Conservation (phyloP, 2,888 invertebrate genomes). For the Archips xylosteana region DNA sequence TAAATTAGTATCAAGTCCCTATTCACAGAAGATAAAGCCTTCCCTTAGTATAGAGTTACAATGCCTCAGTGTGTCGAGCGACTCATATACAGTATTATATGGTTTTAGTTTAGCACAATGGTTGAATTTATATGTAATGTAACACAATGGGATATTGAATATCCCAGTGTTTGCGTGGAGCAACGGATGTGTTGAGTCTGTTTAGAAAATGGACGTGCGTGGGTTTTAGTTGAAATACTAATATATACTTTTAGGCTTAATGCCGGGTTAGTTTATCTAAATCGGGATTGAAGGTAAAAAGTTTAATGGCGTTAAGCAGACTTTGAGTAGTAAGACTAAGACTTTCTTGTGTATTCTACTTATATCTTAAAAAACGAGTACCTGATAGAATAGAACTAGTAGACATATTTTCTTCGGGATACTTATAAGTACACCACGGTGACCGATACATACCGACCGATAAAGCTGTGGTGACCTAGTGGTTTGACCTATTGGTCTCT, state of each 20-base stretch:
- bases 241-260: neutral
- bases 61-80: conserved; percentile 4
- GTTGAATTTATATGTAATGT: conserved; percentile 11
- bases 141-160: conserved; percentile 26
- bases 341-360: too few species aligned
- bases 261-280: too few species aligned
- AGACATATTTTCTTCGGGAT: too few species aligned
- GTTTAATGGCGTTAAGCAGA: too few species aligned
- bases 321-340: too few species aligned
- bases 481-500: too few species aligned
- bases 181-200: neutral
- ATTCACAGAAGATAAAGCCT: conserved; percentile 22
- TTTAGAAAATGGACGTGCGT: neutral
- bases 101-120: conserved; percentile 19
- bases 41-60: conserved; percentile 13
- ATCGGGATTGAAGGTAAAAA: too few species aligned
- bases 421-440: too few species aligned
- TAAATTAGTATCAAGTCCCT: conserved; percentile 15
- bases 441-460: too few species aligned
- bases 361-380: too few species aligned
- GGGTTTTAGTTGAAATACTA: neutral
- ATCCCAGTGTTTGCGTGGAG: conserved; percentile 3
- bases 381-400: too few species aligned
- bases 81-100: conserved; percentile 13
- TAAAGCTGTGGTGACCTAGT: too few species aligned